Evolutionary conservation across 2,113 vertebrate genomes (phyloP), one percentile per base, ranked within the genome.

Genomic region (Albula goreensis): DNA sequence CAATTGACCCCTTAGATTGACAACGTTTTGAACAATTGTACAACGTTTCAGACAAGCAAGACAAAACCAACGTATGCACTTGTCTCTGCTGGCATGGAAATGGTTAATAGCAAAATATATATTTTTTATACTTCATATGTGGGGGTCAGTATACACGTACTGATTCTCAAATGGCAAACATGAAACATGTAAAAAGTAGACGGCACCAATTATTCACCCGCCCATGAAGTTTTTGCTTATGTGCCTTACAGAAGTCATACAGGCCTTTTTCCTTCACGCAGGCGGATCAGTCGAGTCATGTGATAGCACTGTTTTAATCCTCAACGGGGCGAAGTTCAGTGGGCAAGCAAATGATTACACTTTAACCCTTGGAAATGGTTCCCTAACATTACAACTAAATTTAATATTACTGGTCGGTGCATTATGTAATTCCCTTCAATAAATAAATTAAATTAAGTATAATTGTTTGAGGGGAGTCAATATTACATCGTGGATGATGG

Each of bases 271-370:
- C 52, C 48, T 25, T 51, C 11, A 63, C 66, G 60, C 13, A 2
- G 25, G 52, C 56, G 80, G 31, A 22, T 60, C 25, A 22, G 5
- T 5, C 15, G 82, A 17, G 81, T 56, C 85, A 86, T 82, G 85
- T 86, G 80, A 82, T 17, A 53, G 12, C 80, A 10, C 80, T 11
- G 17, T 25, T 22, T 1, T 74, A 74, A 74, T 41, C 48, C 70
- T 81, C 78, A 79, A 89, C 53, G 81, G 93, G 87, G 51, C 93
- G 91, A 94, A 91, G 93, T 89, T 89, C 92, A 92, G 6, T 74
- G 15, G 77, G 85, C 48, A 87, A 81, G 87, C 87, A 88, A 92
- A 91, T 91, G 88, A 92, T 91, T 90, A 88, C 77, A 87, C 60
- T 70, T 48, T 53, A 63, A 49, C 3, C 79, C 74, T 82, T 50